A percentile compares a stretch with the other conserved stretches of the same genome.
phyloP scores from a whole-genome alignment of 2,113 vertebrate genomes.

The Pandion haliaetus region DNA sequence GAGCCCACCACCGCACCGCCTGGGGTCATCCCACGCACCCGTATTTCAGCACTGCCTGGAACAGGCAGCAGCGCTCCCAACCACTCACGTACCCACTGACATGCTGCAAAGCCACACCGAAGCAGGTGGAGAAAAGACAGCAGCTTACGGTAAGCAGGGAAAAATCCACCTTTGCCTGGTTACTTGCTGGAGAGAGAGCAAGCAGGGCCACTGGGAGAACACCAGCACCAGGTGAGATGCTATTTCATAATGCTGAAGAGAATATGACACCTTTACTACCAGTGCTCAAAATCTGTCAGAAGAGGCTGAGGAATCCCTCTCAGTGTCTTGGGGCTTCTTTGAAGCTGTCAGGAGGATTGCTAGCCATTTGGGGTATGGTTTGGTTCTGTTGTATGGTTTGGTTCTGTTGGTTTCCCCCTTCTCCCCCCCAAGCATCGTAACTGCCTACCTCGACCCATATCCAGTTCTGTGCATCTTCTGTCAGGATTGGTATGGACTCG shows the following conservation, averaged over 20 bases:
- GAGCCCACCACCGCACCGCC: accelerated
- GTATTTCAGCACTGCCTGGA: neutral
- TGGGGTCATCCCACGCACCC: neutral
- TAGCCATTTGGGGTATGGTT: neutral
- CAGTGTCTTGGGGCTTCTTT: neutral
- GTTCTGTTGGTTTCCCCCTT: neutral
- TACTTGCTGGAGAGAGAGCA: neutral
- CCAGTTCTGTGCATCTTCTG: slow-evolving; percentile 94
- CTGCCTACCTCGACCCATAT: slow-evolving; percentile 92
- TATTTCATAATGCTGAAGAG: neutral
- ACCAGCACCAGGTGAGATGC: neutral
- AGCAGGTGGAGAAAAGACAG: neutral
- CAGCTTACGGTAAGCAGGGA: neutral
- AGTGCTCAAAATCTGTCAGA: neutral
- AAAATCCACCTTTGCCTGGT: neutral
- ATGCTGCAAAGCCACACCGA: neutral
- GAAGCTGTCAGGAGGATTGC: neutral
- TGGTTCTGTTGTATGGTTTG: neutral
- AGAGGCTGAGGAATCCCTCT: neutral
- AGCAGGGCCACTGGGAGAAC: neutral
- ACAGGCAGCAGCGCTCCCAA: neutral
- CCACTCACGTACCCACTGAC: accelerated
- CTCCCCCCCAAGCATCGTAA: neutral
- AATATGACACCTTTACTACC: neutral
- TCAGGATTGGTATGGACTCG: slow-evolving; percentile 94